Evolutionary conservation across 2,888 invertebrate species (phyloP).

Genomic region (Stomorhina lunata): DNA sequence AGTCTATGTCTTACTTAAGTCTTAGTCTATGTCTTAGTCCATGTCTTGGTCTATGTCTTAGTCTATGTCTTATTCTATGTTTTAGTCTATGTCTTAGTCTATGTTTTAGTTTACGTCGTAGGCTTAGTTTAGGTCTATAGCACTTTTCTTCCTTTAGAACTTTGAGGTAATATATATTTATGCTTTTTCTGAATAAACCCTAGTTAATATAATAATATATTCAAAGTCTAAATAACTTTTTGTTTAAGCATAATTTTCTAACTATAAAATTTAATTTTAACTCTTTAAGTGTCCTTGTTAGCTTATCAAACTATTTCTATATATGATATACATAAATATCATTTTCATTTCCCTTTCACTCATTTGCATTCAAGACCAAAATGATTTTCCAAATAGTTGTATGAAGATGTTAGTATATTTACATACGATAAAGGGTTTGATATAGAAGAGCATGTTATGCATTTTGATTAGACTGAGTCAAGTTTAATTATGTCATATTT

Average conservation of each 20-base stretch:
- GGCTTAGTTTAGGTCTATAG: no score
- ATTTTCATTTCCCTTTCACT: neutral
- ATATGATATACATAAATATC: neutral
- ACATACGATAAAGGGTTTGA: neutral
- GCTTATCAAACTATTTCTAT: neutral
- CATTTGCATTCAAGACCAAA: neutral
- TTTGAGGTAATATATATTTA: no score
- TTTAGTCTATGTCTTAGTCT: no score
- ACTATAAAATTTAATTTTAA: neutral
- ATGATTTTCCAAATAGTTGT: neutral
- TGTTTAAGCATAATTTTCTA: neutral
- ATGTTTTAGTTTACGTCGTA: no score
- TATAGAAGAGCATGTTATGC: constrained; percentile 5
- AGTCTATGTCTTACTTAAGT: no score
- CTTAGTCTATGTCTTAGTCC: no score
- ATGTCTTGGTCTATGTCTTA: no score
- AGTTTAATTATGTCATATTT: constrained; percentile 58
- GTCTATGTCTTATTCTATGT: no score
- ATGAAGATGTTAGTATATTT: neutral
- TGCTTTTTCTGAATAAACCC: no score
- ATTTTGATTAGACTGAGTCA: constrained; percentile 59
- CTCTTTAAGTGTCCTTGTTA: neutral
- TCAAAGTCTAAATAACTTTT: neutral
- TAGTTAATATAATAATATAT: no score
- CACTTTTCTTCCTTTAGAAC: no score